These are phyloP conservation scores for Hemibagrus guttatus DNA, from an alignment of 2,797 vertebrate genomes.

Conservation along the genomic window DNA sequence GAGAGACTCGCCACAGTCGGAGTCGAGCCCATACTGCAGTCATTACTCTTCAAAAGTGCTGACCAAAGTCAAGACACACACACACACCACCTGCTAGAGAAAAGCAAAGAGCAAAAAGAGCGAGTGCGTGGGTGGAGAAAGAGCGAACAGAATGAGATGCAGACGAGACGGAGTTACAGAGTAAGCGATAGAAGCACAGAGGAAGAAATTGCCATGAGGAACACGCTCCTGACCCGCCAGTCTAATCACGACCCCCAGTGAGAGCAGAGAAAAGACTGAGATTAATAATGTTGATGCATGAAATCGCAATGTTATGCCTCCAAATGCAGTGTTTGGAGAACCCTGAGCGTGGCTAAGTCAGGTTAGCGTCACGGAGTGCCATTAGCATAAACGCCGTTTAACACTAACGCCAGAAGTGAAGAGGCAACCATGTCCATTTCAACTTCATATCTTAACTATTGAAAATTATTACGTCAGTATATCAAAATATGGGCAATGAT, in stretches of 20 bases:
- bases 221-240: slow-evolving; percentile 25
- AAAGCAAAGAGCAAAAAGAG: slow-evolving; percentile 27
- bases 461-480: background rate
- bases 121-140: slow-evolving; percentile 12
- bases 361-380: slow-evolving; percentile 47
- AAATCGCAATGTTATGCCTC: slow-evolving; percentile 53
- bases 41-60: slow-evolving; percentile 78
- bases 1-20: slow-evolving; percentile 68
- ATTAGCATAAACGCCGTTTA: background rate
- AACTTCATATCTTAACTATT: background rate
- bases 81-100: slow-evolving; percentile 54
- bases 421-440: background rate
- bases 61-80: slow-evolving; percentile 70
- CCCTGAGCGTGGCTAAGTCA: slow-evolving; percentile 45
- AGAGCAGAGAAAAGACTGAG: slow-evolving; percentile 50
- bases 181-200: background rate
- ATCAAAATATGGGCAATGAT: too few relatives aligned
- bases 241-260: slow-evolving; percentile 43
- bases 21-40: slow-evolving; percentile 66
- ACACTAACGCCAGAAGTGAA: background rate
- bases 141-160: slow-evolving; percentile 21
- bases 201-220: slow-evolving; percentile 13
- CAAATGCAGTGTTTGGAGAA: slow-evolving; percentile 52
- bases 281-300: slow-evolving; percentile 56
- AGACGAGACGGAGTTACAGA: slow-evolving; percentile 19